Evolutionary conservation across 1,140 invertebrate species (phyloP), one percentile per base, ranked within the genome.

Genomic region (Aricia agestis): DNA sequence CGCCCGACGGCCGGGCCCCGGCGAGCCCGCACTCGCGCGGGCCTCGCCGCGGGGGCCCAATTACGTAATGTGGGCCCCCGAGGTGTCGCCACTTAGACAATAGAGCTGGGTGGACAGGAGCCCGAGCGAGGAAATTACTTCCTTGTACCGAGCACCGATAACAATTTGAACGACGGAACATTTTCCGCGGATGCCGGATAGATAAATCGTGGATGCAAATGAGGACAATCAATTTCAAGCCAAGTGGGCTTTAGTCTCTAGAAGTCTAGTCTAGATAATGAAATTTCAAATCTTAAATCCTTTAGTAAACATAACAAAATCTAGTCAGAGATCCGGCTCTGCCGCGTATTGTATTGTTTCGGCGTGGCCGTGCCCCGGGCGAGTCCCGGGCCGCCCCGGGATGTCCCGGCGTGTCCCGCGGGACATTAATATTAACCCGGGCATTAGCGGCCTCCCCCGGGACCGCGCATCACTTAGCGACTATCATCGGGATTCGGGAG

Each of bases 401-500:
- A 11, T 11, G 10, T n/a, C 1, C 45, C 45, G 59, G 59, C n/a
- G 36, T 32, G 6, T 41, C 42, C 42, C 66, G 31, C 5, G n/a
- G 66, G 42, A 67, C n/a, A 67, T 67, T 67, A 67, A 67, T 42
- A 67, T 67, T 45, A 6, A 67, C 42, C 5, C 36, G 65, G 6
- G 31, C 31, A 66, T 36, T 66, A 41, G 42, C 36, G 36, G n/a
- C 32, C 1, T 15, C 36, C 66, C 66, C 42, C 13, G 66, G 36
- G 66, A 45, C 66, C 42, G n/a, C 59, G 36, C 9, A 32, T 59
- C 59, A 18, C 17, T 59, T 65, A 65, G 63, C 63, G 6, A 41
- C 13, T n/a, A 31, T 36, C 65, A 36, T 9, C 36, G 6, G 36
- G 0, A 36, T 4, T 9, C 36, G 6, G 36, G 0, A 36, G 36